Base-by-base conservation (phyloP, 2,113 vertebrate genomes). In the Motacilla tschutschensis region DNA sequence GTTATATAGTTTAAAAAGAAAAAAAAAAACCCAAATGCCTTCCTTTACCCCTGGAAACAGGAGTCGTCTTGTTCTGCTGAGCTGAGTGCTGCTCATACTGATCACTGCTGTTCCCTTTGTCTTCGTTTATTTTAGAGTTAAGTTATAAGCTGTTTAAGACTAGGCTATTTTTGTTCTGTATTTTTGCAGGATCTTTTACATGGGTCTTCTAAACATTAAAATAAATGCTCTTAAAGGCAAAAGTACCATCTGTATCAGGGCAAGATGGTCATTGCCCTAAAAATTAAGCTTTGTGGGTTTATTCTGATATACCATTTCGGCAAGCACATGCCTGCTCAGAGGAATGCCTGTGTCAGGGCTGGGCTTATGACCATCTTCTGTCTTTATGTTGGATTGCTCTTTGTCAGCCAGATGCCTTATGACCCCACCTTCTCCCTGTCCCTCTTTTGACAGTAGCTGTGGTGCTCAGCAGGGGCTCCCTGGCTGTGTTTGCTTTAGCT, bases 371-470 rank as follows among this genome's bases (percentile, higher is more conserved):
- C 43, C 55, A 10, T 57, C 65, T 67, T 48, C 53, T 7, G 3
- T 36, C 62, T 85, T 60, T 50, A 19, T 21, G 43, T 2, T 51
- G 69, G 43, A 17, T 50, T 50, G 80, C 58, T 50, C 63, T 91
- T 94, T 88, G 83, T 86, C 78, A 82, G 86, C 18, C 75, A 58
- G 24, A 72, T 83, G 80, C 79, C 22, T 75, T 29, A 11, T 10
- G 76, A 55, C 59, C 71, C 35, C 85, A 76, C 66, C 75, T 81
- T 73, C 41, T 79, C 59, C 24, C 28, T 0, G 0, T 72, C 43
- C 54, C 55, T 69, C 62, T 73, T 82, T n/a, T 57, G 85, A 91
- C 94, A 83, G 92, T 92, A 93, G 94, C 93, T 53, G 74, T 58
- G 81, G 38, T 2, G 20, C 89, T 53, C 73, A 33, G 47, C 85